phyloP scores from a whole-genome alignment of 2,888 invertebrate species.

The Apomyelois bistriatella region DNA sequence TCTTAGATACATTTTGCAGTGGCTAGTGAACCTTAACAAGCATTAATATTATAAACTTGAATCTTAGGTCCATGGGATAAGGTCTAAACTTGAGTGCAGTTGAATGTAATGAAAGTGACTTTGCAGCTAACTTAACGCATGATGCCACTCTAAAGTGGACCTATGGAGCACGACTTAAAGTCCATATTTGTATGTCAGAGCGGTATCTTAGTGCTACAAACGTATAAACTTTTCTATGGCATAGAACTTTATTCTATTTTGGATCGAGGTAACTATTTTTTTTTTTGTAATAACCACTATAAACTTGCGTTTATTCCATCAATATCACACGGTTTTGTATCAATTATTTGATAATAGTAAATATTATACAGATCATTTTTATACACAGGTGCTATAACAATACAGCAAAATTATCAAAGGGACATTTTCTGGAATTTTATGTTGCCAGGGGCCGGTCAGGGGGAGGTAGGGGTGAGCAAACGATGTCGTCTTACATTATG shows the following conservation, averaged over 20 bases:
- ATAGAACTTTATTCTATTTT: slow-evolving; percentile 31
- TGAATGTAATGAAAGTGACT: too few species aligned
- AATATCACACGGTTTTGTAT: slow-evolving; percentile 59
- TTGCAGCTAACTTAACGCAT: background rate
- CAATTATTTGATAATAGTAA: slow-evolving; percentile 24
- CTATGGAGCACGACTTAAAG: too few species aligned
- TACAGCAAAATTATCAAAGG: background rate
- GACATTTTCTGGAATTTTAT: background rate
- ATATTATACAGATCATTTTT: slow-evolving; percentile 19
- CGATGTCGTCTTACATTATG: too few species aligned
- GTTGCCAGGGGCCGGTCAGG: too few species aligned
- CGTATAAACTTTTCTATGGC: slow-evolving; percentile 20
- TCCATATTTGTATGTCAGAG: too few species aligned
- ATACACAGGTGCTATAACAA: slow-evolving; percentile 19
- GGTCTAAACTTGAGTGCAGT: too few species aligned
- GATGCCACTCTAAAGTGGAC: background rate
- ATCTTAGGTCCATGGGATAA: too few species aligned
- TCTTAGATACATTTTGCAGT: too few species aligned
- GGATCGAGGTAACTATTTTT: slow-evolving; percentile 59
- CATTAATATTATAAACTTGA: too few species aligned
- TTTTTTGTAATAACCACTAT: slow-evolving; percentile 30
- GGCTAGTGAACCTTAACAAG: too few species aligned
- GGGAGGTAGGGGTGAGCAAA: too few species aligned
- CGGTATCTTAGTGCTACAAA: background rate
- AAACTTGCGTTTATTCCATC: slow-evolving; percentile 41